Conservation (phyloP, 2,888 invertebrate species). For the Synergus laeviventris region DNA sequence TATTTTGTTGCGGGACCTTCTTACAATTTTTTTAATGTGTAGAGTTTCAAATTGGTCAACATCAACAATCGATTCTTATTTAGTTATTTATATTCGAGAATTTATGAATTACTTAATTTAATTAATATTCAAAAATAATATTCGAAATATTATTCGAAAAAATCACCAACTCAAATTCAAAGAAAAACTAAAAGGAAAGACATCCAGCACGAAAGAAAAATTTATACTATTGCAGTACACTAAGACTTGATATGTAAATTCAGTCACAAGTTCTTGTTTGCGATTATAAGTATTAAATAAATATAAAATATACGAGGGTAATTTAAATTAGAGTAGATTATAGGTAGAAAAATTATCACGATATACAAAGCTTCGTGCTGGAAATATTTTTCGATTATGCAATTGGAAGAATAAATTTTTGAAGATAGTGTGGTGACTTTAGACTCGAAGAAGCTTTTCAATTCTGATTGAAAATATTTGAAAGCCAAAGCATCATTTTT, state of each 20-base stretch:
- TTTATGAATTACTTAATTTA: neutral
- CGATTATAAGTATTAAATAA: conserved; percentile 10
- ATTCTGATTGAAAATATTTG: neutral
- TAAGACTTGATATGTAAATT: conserved; percentile 36
- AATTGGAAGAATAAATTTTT: neutral
- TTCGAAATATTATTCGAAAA: neutral
- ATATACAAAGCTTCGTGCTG: neutral
- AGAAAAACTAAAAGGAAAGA: neutral
- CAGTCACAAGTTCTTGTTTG: conserved; percentile 11
- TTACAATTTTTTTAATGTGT: neutral
- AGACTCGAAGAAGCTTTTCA: neutral
- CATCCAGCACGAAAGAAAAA: neutral
- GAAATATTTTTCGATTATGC: neutral
- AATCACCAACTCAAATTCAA: neutral
- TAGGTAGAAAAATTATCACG: conserved; percentile 28
- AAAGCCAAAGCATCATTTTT: neutral
- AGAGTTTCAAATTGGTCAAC: conserved; percentile 29
- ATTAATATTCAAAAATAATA: too few relatives aligned
- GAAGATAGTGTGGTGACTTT: neutral
- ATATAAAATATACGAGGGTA: conserved; percentile 26
- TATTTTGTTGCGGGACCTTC: neutral
- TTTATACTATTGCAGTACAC: neutral
- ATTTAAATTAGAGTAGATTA: conserved; percentile 11
- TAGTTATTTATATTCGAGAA: neutral
- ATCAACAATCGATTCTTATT: conserved; percentile 4